Evolutionary conservation across 1,140 invertebrate genomes (phyloP), one percentile per base, ranked within the genome.

Genomic region (Drosophila carrolli): DNA sequence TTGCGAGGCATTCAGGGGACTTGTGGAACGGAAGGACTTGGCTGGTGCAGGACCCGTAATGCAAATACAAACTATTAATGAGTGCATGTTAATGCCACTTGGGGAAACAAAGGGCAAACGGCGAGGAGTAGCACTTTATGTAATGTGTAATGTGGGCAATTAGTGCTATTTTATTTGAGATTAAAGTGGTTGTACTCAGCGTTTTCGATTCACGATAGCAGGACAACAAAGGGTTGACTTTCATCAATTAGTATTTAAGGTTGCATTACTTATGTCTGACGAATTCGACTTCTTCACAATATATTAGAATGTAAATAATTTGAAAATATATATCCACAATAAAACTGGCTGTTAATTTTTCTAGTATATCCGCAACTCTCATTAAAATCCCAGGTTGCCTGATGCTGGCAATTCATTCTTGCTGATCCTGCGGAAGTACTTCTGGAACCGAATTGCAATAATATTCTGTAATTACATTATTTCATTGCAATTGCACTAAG

Each of bases 1-100:
- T 37, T 7, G 43, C 29, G 56, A 14, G 37, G 37, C 27, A 65
- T 19, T 8, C 10, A 1, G 1, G n/a, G 40, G 29, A 7, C 55
- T 16, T 16, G 41, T 8, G 9, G 19, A 46, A 23, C 11, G 16
- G 47, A 9, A 51, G 47, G 58, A 32, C 32, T 6, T 5, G 32
- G 37, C 19, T 10, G 41, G 1, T 38, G 13, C 16, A 44, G 44
- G 35, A 35, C 63, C 63, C 38, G 19, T 32, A 55, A 70, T 70
- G 66, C 62, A 65, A 68, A 68, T 55, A 67, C 63, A 70, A 70
- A 70, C 48, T 56, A 14, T 41, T 68, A 70, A 70, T 71, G 67
- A 71, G 43, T 71, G 67, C 50, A 57, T 47, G 65, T 57, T 71
- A 70, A 71, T 71, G 37, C 67, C 11, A 8, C 14, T 14, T 16